phyloP scores from a whole-genome alignment of 2,888 invertebrate genomes.

The Caenorhabditis sulstoni region DNA sequence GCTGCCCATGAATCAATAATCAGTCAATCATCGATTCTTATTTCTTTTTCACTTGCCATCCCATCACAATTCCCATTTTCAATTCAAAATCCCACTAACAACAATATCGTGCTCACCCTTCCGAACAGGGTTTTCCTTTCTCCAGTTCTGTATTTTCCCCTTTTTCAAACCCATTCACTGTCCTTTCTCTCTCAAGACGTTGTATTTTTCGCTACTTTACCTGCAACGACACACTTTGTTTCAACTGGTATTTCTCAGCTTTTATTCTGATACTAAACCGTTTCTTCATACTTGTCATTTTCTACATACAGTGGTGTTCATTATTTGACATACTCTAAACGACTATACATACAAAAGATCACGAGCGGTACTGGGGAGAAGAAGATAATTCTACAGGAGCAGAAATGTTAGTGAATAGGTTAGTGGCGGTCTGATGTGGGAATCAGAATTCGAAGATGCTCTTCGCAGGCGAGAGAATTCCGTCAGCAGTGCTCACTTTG shows the following conservation, averaged over 20 bases:
- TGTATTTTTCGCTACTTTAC: conserved; percentile 6
- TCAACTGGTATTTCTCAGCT: conserved; percentile 14
- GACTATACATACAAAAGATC: conserved; percentile 9
- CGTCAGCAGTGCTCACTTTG: conserved; percentile 34
- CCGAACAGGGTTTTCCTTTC: conserved; percentile 5
- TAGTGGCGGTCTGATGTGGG: neutral
- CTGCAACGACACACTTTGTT: neutral
- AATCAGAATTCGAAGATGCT: conserved; percentile 50
- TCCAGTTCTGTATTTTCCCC: neutral
- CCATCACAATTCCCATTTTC: neutral
- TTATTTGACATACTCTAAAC: conserved; percentile 26
- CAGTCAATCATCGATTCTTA: neutral
- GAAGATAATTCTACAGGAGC: neutral
- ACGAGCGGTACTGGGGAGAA: neutral
- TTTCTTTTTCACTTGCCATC: conserved; percentile 9
- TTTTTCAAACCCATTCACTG: conserved; percentile 10
- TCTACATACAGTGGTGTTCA: conserved; percentile 38
- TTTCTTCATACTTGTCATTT: neutral
- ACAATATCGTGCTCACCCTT: neutral
- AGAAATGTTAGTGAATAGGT: conserved; percentile 17
- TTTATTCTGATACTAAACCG: conserved; percentile 1
- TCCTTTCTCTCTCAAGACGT: conserved; percentile 5
- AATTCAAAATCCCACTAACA: neutral
- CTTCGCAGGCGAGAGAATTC: conserved; percentile 49
- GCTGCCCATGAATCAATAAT: conserved; percentile 18